Evolutionary conservation across 1,140 invertebrate species (phyloP).

Genomic region (Eriosoma lanigerum): DNA sequence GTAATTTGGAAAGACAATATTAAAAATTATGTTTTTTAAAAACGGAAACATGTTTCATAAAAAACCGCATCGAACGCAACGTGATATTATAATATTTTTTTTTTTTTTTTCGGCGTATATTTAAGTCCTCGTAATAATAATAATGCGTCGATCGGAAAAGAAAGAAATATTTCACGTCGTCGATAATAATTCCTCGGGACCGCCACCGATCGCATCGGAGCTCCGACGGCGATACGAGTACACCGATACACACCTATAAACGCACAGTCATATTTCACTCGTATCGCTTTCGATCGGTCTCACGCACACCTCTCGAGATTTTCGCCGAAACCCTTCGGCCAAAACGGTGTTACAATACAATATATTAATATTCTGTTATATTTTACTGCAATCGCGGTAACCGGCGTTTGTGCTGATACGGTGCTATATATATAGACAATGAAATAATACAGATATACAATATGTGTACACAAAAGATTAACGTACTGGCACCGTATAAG

Average conservation of each 20-base stretch:
- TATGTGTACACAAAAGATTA: background rate
- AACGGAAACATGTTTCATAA: too few relatives aligned
- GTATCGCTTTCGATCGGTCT: slow-evolving; percentile 13
- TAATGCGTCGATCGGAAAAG: background rate
- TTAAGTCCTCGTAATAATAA: too few relatives aligned
- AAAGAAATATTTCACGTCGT: background rate
- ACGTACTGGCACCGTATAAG: background rate
- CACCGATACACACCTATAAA: too few relatives aligned
- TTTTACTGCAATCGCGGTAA: background rate
- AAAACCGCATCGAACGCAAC: background rate
- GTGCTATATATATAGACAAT: background rate
- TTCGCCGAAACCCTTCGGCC: slow-evolving; percentile 8
- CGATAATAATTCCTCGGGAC: background rate
- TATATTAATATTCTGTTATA: too few relatives aligned
- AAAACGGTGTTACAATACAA: background rate
- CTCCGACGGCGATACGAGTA: too few relatives aligned
- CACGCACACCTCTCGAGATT: background rate
- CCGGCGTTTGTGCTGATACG: background rate
- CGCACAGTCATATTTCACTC: background rate
- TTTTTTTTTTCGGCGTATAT: too few relatives aligned
- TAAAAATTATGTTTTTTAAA: background rate
- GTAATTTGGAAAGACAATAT: background rate
- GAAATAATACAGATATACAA: background rate
- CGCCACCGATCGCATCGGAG: background rate
- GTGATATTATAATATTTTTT: too few relatives aligned